Percentiles rank a stretch among this genome's conserved stretches.
Conservation (phyloP, 2,888 invertebrate genomes). For the Leptura quadrifasciata region DNA sequence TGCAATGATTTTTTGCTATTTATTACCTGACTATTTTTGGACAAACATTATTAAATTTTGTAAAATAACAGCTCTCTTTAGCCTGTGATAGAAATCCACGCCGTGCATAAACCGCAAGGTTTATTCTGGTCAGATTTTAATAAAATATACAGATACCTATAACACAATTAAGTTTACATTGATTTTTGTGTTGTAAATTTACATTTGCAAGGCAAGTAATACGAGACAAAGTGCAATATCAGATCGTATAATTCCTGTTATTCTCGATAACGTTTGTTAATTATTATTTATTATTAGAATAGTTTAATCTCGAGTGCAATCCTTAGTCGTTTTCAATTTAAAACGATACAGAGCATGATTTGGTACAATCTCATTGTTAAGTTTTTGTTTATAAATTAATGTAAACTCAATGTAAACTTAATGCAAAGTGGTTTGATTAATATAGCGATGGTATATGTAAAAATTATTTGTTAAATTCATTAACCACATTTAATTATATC, state of each 20-base stretch:
- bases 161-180: constrained; percentile 55
- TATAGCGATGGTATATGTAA: constrained; percentile 7
- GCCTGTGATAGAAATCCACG: constrained; percentile 71
- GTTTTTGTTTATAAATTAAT: constrained; percentile 57
- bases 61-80: constrained; percentile 59
- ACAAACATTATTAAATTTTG: constrained; percentile 45
- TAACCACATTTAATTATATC: constrained; percentile 1
- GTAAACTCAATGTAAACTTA: constrained; percentile 50
- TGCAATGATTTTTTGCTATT: too few species aligned
- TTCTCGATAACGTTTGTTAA: constrained; percentile 40
- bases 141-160: constrained; percentile 43
- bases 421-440: constrained; percentile 29
- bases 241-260: constrained; percentile 32
- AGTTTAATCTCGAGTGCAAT: constrained; percentile 61
- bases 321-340: constrained; percentile 53
- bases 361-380: constrained; percentile 68
- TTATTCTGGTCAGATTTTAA: constrained; percentile 52
- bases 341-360: constrained; percentile 67
- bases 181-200: constrained; percentile 41
- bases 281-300: constrained; percentile 47
- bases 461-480: constrained; percentile 11
- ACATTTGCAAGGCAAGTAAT: constrained; percentile 13
- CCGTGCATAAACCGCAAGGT: constrained; percentile 54
- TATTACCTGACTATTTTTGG: not conserved
- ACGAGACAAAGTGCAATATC: constrained; percentile 31